Conservation (phyloP, 1,140 invertebrate species). For the Hypothenemus hampei region DNA sequence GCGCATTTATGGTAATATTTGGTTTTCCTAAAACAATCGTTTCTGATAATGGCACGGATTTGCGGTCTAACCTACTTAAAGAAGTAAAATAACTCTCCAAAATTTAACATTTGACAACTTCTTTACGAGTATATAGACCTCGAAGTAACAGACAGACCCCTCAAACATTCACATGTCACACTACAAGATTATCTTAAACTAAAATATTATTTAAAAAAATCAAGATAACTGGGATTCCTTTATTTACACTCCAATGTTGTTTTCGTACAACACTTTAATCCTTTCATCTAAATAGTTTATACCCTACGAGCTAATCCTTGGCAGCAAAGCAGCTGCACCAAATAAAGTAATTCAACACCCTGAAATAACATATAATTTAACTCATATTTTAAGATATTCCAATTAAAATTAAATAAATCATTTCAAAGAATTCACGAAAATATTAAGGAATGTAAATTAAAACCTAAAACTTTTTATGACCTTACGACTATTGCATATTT, state of each 20-base stretch:
- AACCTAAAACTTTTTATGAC: slow-evolving; percentile 8
- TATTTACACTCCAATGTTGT: no score
- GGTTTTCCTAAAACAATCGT: slow-evolving; percentile 32
- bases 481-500: background rate
- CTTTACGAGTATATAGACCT: slow-evolving; percentile 34
- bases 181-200: no score
- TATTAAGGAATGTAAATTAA: slow-evolving; percentile 5
- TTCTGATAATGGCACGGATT: slow-evolving; percentile 40
- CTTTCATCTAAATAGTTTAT: no score
- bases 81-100: slow-evolving; percentile 35
- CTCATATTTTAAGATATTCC: slow-evolving; percentile 3
- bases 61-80: slow-evolving; percentile 35
- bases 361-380: slow-evolving; percentile 16
- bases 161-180: slow-evolving; percentile 41
- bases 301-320: no score
- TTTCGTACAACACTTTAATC: no score
- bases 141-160: slow-evolving; percentile 39
- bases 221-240: no score
- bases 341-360: slow-evolving; percentile 7
- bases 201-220: no score
- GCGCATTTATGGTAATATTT: slow-evolving; percentile 32
- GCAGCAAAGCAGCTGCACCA: no score
- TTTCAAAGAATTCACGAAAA: slow-evolving; percentile 3
- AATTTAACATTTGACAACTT: slow-evolving; percentile 32
- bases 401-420: slow-evolving; percentile 10